Conservation (phyloP, 2,113 vertebrate species). For the Sciurus niger region DNA sequence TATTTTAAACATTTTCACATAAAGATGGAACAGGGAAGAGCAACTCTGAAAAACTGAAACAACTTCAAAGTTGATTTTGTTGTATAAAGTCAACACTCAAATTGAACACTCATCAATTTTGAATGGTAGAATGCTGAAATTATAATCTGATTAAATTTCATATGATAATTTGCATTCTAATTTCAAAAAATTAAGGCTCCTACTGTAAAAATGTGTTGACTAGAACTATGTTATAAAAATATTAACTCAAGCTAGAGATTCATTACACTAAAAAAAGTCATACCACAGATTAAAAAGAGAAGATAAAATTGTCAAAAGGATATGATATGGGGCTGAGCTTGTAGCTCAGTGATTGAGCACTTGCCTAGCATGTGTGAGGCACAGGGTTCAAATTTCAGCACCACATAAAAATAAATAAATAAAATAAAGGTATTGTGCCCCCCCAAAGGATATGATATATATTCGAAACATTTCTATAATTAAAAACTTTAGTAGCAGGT, state of each 20-base stretch:
- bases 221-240: slow-evolving; percentile 63
- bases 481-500: slow-evolving; percentile 20
- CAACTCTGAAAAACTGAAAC: slow-evolving; percentile 84
- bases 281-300: slow-evolving; percentile 47
- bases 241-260: slow-evolving; percentile 67
- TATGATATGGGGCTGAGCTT: not conserved
- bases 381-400: too few species aligned
- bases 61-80: slow-evolving; percentile 79
- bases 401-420: too few species aligned
- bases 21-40: slow-evolving; percentile 76
- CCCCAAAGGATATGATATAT: too few species aligned
- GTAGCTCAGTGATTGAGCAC: too few species aligned
- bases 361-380: too few species aligned
- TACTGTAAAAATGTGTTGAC: slow-evolving; percentile 30
- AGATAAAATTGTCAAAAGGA: slow-evolving; percentile 38
- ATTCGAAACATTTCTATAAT: slow-evolving; percentile 54
- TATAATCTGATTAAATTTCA: slow-evolving; percentile 30
- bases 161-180: slow-evolving; percentile 53
- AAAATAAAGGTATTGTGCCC: too few species aligned
- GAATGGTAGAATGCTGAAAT: slow-evolving; percentile 56
- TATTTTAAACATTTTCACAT: slow-evolving; percentile 84
- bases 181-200: slow-evolving; percentile 60
- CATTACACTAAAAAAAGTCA: slow-evolving; percentile 61
- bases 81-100: slow-evolving; percentile 49
- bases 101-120: slow-evolving; percentile 58